Evolutionary conservation across 2,797 vertebrate genomes (phyloP).

Genomic region (Selene dorsalis): DNA sequence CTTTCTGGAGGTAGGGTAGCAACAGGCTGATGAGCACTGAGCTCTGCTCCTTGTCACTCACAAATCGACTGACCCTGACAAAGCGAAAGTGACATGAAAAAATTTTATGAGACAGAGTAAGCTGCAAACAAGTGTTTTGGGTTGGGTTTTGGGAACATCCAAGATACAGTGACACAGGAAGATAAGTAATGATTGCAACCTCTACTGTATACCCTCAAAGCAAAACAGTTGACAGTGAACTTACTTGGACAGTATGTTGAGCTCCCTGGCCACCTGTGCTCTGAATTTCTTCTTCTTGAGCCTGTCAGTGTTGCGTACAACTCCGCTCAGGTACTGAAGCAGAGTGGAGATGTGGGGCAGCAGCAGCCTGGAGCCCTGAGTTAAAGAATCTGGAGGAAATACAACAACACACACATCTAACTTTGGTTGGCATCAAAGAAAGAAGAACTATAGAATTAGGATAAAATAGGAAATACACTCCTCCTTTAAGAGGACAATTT

Average conservation of each 20-base stretch:
- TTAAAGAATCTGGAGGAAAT: constrained; percentile 82
- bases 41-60: constrained; percentile 92
- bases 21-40: constrained; percentile 91
- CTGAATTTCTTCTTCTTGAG: constrained; percentile 93
- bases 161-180: background rate
- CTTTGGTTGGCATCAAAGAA: background rate
- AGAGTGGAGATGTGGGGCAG: constrained; percentile 91
- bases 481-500: background rate
- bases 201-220: background rate
- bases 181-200: too few species aligned
- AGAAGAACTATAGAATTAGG: fast-evolving
- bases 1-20: constrained; percentile 91
- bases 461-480: background rate
- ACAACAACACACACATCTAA: background rate
- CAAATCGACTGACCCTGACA: constrained; percentile 92
- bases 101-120: background rate
- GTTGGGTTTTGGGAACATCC: background rate
- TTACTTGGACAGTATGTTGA: constrained; percentile 97
- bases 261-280: constrained; percentile 92
- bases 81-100: background rate
- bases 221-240: constrained; percentile 42
- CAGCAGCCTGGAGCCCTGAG: constrained; percentile 87
- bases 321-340: constrained; percentile 90
- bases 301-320: constrained; percentile 88
- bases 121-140: too few species aligned